These are phyloP conservation scores for Lindbergichthys nudifrons DNA, from an alignment of 2,797 vertebrate genomes.

Conservation along the genomic window DNA sequence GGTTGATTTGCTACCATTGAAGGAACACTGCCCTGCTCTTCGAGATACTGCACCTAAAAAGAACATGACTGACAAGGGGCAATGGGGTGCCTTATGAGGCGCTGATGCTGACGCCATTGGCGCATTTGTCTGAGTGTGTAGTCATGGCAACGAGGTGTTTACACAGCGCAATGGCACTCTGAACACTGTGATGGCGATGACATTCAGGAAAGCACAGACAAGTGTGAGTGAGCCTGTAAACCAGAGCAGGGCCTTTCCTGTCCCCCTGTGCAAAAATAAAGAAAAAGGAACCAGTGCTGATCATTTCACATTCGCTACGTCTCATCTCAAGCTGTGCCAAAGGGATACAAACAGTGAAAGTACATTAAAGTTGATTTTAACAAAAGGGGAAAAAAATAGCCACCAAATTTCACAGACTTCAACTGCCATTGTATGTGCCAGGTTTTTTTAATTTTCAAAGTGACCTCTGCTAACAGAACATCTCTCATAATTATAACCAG, in stretches of 20 bases:
- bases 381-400: constrained; percentile 44
- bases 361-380: constrained; percentile 63
- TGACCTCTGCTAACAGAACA: constrained; percentile 88
- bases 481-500: constrained; percentile 86
- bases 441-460: constrained; percentile 85
- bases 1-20: constrained; percentile 66
- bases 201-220: constrained; percentile 76
- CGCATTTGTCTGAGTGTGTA: constrained; percentile 74
- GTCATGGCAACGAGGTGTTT: constrained; percentile 81
- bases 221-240: constrained; percentile 62
- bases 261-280: constrained; percentile 65
- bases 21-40: constrained; percentile 58
- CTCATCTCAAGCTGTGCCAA: constrained; percentile 66
- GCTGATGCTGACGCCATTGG: constrained; percentile 63
- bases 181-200: constrained; percentile 75
- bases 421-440: constrained; percentile 83
- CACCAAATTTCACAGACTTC: constrained; percentile 78
- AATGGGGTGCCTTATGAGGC: constrained; percentile 44
- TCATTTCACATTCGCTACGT: constrained; percentile 68
- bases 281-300: constrained; percentile 47
- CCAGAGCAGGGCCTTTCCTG: constrained; percentile 66
- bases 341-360: constrained; percentile 69
- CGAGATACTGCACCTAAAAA: constrained; percentile 56
- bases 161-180: constrained; percentile 73
- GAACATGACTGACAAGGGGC: constrained; percentile 59